Conservation (phyloP, 2,797 vertebrate genomes). For the Bradypus variegatus region DNA sequence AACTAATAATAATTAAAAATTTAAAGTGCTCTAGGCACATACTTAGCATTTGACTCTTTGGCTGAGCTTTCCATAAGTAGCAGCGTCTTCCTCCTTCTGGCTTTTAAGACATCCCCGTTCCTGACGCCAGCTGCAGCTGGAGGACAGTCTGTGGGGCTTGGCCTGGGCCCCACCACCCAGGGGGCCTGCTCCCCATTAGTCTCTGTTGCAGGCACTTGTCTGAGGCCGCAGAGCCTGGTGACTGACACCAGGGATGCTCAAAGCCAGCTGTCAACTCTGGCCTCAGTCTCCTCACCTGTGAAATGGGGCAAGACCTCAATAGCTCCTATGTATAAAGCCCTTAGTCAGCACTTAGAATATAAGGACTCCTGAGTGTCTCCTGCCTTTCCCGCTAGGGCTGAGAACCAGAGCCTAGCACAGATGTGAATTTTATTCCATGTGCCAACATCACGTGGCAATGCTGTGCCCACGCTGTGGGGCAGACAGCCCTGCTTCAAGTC, state of each 20-base stretch:
- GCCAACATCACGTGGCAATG: accelerated
- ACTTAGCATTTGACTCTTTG: conserved; percentile 72
- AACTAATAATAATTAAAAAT: conserved; percentile 81
- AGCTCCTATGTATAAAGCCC: accelerated
- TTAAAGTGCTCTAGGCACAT: conserved; percentile 77
- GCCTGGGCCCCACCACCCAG: background rate
- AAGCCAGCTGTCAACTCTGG: background rate
- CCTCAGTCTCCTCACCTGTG: background rate
- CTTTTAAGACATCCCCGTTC: conserved; percentile 34
- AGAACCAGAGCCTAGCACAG: background rate
- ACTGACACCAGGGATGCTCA: too few relatives aligned
- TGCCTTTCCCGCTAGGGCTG: background rate
- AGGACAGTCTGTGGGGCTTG: background rate
- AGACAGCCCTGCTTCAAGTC: background rate
- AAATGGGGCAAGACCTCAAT: background rate
- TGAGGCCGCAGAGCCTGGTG: too few relatives aligned
- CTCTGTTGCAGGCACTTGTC: too few relatives aligned
- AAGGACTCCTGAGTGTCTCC: background rate
- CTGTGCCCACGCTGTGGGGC: accelerated
- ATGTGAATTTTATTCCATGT: accelerated
- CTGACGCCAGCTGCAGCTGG: accelerated
- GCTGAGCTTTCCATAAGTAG: conserved; percentile 62
- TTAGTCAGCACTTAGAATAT: background rate
- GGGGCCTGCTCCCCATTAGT: accelerated
- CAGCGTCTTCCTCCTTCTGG: background rate